These are phyloP conservation scores for Eutrigla gurnardus DNA, from an alignment of 2,797 vertebrate genomes.

Conservation along the genomic window DNA sequence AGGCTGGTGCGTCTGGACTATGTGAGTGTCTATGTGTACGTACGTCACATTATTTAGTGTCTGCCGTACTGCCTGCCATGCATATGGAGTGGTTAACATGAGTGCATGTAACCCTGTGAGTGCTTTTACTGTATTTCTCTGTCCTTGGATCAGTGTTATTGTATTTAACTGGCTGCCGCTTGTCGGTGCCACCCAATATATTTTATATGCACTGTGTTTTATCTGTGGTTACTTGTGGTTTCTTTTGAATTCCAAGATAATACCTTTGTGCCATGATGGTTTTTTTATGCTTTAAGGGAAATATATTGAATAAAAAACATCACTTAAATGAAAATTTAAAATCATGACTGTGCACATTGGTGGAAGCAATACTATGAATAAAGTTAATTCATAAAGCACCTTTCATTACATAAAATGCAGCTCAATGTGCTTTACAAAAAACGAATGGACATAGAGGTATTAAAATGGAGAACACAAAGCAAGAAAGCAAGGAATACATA, in stretches of 20 bases:
- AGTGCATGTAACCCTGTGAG: slow-evolving; percentile 39
- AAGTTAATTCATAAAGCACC: too few species aligned
- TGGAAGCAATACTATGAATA: neutral
- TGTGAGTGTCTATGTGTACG: slow-evolving; percentile 31
- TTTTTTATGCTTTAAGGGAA: slow-evolving; percentile 31
- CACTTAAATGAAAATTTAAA: neutral
- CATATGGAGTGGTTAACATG: slow-evolving; percentile 41
- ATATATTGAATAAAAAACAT: slow-evolving; percentile 41
- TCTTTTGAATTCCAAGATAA: slow-evolving; percentile 26
- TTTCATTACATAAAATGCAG: too few species aligned
- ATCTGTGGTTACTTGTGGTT: slow-evolving; percentile 13
- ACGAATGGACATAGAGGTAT: too few species aligned
- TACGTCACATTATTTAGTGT: slow-evolving; percentile 48
- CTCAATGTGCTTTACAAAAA: too few species aligned
- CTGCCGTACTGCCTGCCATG: slow-evolving; percentile 32
- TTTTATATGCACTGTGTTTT: slow-evolving; percentile 43
- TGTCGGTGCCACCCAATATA: slow-evolving; percentile 13
- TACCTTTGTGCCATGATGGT: slow-evolving; percentile 32
- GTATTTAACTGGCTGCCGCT: slow-evolving; percentile 25
- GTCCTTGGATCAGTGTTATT: slow-evolving; percentile 44
- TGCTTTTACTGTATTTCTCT: slow-evolving; percentile 34
- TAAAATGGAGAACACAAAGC: too few species aligned
- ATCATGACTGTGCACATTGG: neutral
- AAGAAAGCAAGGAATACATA: too few species aligned
- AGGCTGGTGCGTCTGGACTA: slow-evolving; percentile 56